phyloP scores from a whole-genome alignment of 2,888 invertebrate genomes.

The Bembecia ichneumoniformis region DNA sequence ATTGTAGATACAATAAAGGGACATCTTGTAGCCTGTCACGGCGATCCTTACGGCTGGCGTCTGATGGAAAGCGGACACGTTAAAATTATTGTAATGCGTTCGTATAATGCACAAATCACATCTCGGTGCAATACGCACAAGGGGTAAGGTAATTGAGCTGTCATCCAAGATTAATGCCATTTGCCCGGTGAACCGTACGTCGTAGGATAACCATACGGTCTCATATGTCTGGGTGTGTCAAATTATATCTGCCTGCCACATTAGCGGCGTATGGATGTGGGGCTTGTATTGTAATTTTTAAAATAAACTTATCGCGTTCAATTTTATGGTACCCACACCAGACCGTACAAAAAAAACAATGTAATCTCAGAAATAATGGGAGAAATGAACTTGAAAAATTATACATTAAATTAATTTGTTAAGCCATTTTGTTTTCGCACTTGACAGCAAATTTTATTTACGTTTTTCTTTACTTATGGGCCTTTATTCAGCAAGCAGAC shows the following conservation, averaged over 20 bases:
- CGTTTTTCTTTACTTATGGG: too few species aligned
- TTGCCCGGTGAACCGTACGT: slow-evolving; percentile 26
- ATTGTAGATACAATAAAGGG: slow-evolving; percentile 31
- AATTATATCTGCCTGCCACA: slow-evolving; percentile 23
- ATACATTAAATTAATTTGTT: too few species aligned
- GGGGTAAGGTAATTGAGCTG: slow-evolving; percentile 54
- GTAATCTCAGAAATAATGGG: too few species aligned
- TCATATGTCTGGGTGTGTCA: slow-evolving; percentile 27
- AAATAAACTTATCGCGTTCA: background rate
- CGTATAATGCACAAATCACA: slow-evolving; percentile 1
- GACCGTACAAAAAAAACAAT: slow-evolving; percentile 7
- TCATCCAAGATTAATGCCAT: slow-evolving; percentile 53
- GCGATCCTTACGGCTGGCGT: slow-evolving; percentile 8
- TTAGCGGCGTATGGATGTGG: background rate
- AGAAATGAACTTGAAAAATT: too few species aligned
- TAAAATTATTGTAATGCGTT: slow-evolving; percentile 27
- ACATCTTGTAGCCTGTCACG: slow-evolving; percentile 13
- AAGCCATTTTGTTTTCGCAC: too few species aligned
- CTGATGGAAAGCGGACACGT: slow-evolving; percentile 30
- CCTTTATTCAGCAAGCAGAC: too few species aligned
- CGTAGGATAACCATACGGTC: slow-evolving; percentile 22
- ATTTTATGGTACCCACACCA: background rate
- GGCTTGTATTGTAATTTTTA: background rate
- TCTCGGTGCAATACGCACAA: slow-evolving; percentile 4
- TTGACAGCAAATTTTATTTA: too few species aligned